These are phyloP conservation scores for Podilymbus podiceps DNA, from an alignment of 2,113 vertebrate species.

Conservation along the genomic window DNA sequence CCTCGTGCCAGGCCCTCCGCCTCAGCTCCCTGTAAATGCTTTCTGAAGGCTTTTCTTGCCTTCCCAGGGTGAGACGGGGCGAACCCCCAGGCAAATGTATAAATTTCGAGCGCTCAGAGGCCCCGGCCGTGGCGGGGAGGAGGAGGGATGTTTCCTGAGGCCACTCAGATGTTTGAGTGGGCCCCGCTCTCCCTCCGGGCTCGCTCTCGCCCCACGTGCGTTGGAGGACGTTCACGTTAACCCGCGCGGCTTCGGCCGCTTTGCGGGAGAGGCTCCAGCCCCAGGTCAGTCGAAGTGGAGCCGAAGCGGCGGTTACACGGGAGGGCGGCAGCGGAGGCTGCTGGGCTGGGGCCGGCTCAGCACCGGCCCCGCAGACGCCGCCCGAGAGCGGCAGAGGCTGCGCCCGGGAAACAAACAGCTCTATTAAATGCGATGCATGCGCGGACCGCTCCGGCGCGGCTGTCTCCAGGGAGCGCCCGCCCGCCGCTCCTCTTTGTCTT, in stretches of 20 bases:
- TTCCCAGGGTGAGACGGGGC: conserved; percentile 59
- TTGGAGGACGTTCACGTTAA: conserved; percentile 39
- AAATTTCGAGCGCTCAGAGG: conserved; percentile 15
- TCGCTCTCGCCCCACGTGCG: background rate
- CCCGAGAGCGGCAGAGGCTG: background rate
- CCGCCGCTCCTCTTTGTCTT: conserved; percentile 16
- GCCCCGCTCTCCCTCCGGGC: background rate
- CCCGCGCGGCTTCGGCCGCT: too few relatives aligned
- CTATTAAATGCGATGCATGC: background rate
- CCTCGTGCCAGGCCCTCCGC: background rate
- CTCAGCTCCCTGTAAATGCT: conserved; percentile 50
- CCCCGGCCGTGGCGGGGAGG: background rate
- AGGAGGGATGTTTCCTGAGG: background rate
- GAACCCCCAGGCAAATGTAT: conserved; percentile 49
- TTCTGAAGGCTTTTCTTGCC: conserved; percentile 56
- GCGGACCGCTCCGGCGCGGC: background rate
- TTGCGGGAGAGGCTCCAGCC: too few relatives aligned
- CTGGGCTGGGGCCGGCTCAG: too few relatives aligned
- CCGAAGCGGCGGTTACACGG: too few relatives aligned
- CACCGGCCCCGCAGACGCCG: background rate
- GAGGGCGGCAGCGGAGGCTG: too few relatives aligned
- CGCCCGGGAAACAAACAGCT: conserved; percentile 5
- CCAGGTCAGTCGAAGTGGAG: too few relatives aligned
- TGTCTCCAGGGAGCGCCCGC: conserved; percentile 32
- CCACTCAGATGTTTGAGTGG: background rate